Conservation (phyloP, 2,113 vertebrate species). For the Procapra przewalskii region DNA sequence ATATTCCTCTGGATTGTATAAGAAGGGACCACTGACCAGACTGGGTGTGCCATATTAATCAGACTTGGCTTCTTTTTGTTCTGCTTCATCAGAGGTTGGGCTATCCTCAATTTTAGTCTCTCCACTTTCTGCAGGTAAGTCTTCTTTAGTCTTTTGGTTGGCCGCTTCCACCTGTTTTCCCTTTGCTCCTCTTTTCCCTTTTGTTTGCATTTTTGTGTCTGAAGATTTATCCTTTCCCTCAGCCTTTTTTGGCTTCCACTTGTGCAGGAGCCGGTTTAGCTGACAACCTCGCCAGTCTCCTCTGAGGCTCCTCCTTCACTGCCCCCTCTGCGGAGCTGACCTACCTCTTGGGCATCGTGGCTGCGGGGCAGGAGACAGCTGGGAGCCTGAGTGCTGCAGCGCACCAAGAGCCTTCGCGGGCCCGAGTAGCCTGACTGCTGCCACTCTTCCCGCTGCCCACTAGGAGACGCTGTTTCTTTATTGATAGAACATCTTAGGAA, state of each 20-base stretch:
- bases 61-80: not conserved
- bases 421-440: not conserved
- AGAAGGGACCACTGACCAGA: not conserved
- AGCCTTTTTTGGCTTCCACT: not conserved
- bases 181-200: not conserved
- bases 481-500: not conserved
- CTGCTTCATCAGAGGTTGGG: not conserved
- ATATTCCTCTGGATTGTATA: not conserved
- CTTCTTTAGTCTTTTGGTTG: not conserved
- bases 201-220: not conserved
- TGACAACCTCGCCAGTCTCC: not conserved
- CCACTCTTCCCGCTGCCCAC: not conserved
- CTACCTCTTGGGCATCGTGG: not conserved
- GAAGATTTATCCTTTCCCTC: not conserved
- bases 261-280: not conserved
- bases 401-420: rapidly evolving
- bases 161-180: not conserved
- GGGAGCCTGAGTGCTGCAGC: not conserved
- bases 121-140: not conserved
- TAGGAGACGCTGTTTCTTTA: not conserved
- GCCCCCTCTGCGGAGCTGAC: not conserved
- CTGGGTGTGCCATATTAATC: not conserved
- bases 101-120: not conserved
- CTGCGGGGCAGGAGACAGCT: not conserved
- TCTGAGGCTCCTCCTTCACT: not conserved